Evolutionary conservation across 2,113 vertebrate species (phyloP).

Genomic region (Casuarius casuarius): DNA sequence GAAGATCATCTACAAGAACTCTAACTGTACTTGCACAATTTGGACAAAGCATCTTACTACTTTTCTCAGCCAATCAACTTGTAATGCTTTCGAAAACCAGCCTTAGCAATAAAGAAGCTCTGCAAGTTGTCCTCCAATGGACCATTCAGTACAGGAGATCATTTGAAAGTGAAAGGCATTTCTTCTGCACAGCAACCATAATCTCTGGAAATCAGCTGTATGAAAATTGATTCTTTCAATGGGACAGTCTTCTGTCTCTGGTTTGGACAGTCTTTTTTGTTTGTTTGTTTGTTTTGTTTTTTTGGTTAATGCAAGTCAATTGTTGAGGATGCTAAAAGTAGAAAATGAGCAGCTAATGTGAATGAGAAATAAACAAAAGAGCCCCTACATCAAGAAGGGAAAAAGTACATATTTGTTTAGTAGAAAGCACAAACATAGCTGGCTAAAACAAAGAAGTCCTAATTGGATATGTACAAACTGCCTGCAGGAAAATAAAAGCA

Average conservation of each 20-base stretch:
- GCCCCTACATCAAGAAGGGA: neutral
- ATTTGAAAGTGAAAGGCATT: neutral
- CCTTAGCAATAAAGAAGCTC: neutral
- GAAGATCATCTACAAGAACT: neutral
- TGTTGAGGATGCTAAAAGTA: neutral
- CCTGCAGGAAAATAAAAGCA: neutral
- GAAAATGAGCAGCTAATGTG: neutral
- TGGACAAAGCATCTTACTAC: neutral
- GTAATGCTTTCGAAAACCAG: neutral
- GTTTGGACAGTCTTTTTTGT: neutral
- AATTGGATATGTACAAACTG: neutral
- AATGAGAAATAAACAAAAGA: neutral
- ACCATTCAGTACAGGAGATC: neutral
- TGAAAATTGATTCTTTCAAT: neutral
- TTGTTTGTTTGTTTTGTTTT: neutral
- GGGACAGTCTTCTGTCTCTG: neutral
- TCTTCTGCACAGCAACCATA: neutral
- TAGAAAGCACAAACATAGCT: neutral
- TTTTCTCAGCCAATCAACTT: neutral
- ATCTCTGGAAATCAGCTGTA: neutral
- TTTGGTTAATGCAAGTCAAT: neutral
- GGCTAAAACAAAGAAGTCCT: neutral
- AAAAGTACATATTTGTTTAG: neutral
- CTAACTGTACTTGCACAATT: neutral
- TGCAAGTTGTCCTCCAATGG: neutral